Percentiles rank a stretch among this genome's conserved stretches.
Evolutionary conservation across 2,113 vertebrate genomes (phyloP).

Genomic region (Pterocles orientalis): DNA sequence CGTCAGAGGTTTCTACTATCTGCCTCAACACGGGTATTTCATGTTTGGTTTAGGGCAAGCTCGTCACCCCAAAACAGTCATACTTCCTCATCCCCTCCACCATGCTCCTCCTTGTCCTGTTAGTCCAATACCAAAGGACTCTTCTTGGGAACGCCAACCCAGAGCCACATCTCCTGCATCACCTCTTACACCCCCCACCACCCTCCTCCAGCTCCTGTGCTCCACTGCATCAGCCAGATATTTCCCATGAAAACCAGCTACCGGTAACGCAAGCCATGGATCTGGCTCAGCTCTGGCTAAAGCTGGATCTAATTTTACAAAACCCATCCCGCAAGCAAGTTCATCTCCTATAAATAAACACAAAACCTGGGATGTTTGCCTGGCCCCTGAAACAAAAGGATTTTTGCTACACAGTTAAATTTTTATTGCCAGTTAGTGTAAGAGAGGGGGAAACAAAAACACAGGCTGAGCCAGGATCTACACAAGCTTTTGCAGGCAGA

Average conservation of each 20-base stretch:
- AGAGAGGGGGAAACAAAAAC: neutral
- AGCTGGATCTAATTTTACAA: constrained; percentile 15
- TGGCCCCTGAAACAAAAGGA: neutral
- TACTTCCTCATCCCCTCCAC: neutral
- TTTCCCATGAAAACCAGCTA: neutral
- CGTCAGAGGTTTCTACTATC: neutral
- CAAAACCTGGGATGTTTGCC: neutral
- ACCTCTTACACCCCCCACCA: neutral
- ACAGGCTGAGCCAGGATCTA: neutral
- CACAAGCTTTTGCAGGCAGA: neutral
- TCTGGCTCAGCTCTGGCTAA: neutral
- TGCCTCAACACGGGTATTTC: neutral
- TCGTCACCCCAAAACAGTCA: neutral
- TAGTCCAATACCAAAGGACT: neutral
- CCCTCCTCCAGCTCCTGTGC: neutral
- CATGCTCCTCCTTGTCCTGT: neutral
- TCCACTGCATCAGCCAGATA: neutral
- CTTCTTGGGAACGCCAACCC: neutral
- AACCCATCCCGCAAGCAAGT: neutral
- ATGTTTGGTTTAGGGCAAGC: neutral
- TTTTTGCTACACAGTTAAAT: neutral
- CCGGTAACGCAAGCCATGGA: neutral
- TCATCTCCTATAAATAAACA: constrained; percentile 10
- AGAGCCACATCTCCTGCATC: neutral
- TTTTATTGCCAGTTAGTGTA: constrained; percentile 4